Evolutionary conservation across 2,797 vertebrate genomes (phyloP).

Genomic region (Enteromius thamalakanensis): DNA sequence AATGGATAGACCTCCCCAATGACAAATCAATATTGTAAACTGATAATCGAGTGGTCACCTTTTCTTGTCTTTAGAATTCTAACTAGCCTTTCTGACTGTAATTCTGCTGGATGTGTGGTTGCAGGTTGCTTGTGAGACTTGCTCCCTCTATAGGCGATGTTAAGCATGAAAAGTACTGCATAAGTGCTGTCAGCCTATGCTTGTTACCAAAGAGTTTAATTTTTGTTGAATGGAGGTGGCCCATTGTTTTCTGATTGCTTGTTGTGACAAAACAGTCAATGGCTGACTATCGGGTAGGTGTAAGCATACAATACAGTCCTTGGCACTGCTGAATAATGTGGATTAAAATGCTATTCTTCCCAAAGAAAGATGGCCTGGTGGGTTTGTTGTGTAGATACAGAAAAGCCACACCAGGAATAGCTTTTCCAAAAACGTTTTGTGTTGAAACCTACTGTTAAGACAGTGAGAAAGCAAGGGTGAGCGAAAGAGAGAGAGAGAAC

Average conservation of each 20-base stretch:
- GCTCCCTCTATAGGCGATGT: conserved; percentile 63
- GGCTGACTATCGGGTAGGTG: neutral
- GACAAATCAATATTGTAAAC: conserved; percentile 67
- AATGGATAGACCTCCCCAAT: conserved; percentile 66
- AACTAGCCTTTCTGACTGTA: neutral
- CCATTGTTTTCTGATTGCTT: conserved; percentile 26
- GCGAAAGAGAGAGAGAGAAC: conserved; percentile 41
- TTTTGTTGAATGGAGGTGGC: neutral
- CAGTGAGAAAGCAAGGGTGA: conserved; percentile 45
- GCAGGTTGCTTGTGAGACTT: conserved; percentile 4
- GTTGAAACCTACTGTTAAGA: conserved; percentile 36
- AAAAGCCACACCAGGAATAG: conserved; percentile 11
- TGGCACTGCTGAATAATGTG: conserved; percentile 8
- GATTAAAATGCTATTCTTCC: conserved; percentile 20
- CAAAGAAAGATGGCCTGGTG: conserved; percentile 26
- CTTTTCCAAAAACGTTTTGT: conserved; percentile 30
- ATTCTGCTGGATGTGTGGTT: conserved; percentile 26
- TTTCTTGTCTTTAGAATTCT: conserved; percentile 46
- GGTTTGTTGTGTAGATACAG: conserved; percentile 16
- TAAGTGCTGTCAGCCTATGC: neutral
- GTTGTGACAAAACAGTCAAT: conserved; percentile 14
- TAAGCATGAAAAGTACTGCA: conserved; percentile 29
- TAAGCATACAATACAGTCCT: neutral
- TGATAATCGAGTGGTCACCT: conserved; percentile 70
- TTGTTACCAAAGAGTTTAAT: conserved; percentile 3